Base-by-base conservation (phyloP, 2,113 vertebrate species). In the Poeciliopsis occidentalis region DNA sequence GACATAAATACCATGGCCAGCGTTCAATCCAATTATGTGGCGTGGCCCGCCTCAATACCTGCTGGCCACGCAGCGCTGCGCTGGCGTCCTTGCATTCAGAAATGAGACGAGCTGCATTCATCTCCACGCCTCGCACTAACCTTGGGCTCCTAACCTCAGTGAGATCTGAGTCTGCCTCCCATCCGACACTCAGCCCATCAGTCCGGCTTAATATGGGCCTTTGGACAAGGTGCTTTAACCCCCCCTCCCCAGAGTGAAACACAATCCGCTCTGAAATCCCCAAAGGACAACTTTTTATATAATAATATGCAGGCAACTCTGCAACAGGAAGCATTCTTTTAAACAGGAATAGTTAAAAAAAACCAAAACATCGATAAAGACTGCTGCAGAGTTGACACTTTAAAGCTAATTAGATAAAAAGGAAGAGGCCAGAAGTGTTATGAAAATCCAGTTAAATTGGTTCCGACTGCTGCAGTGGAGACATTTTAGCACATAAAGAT, bases 21-120 rank as follows among this genome's bases (percentile, higher is more conserved):
- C 92, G 95, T 97, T 97, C 97, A 99, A 97, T 98, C 97, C 97
- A 95, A 98, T 99, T 99, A 99, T 95, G 93, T 94, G 95, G 95
- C 97, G 91, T 97, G 95, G 96, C 94, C 94, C 93, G 86, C 95
- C 82, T 98, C 96, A 98, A 97, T 97, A 96, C 96, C 94, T 93
- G 93, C 96, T 95, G 95, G 95, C 95, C 95, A 93, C 92, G 95
- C 95, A 94, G 89, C 74, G 91, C 93, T 91, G 91, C 73, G 89
- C 94, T 92, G 91, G 97, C 97, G 95, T 98, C 96, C 93, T 92
- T 92, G 95, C 93, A 96, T 98, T 99, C 97, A 93, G 90, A 94
- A 96, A 96, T 95, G 95, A 96, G 83, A 87, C 69, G 69, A 76
- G 72, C 69, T 63, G 75, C 64, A 90, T 92, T 91, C 85, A 88